These are phyloP conservation scores for Hypothenemus hampei DNA, from an alignment of 1,140 invertebrate genomes.

Conservation along the genomic window DNA sequence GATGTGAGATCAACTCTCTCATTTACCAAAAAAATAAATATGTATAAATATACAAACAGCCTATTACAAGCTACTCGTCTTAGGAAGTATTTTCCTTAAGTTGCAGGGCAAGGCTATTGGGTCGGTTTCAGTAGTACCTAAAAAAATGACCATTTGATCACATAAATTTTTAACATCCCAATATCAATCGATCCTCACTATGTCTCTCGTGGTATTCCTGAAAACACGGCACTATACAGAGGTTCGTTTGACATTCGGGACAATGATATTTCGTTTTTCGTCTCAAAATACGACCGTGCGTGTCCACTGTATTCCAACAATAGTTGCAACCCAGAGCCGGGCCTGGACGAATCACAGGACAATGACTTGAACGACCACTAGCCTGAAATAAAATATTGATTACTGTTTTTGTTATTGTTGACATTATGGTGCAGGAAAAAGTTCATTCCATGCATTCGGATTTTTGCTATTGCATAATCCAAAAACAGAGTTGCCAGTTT, in stretches of 20 bases:
- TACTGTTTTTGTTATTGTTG: background rate
- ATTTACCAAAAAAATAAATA: no score
- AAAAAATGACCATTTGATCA: background rate
- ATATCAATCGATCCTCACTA: background rate
- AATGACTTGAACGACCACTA: conserved; percentile 56
- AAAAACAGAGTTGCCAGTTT: no score
- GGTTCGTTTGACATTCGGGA: conserved; percentile 78
- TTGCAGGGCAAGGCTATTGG: conserved; percentile 39
- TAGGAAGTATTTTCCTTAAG: conserved; percentile 45
- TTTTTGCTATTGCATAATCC: no score
- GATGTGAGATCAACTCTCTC: no score
- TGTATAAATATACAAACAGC: background rate
- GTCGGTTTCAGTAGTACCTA: conserved; percentile 29
- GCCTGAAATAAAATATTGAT: background rate
- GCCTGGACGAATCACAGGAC: conserved; percentile 70
- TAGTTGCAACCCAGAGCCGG: conserved; percentile 80
- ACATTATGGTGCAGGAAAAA: no score
- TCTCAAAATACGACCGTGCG: conserved; percentile 69
- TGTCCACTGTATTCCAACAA: conserved; percentile 83
- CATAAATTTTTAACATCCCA: no score
- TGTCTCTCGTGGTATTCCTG: conserved; percentile 68
- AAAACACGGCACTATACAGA: conserved; percentile 82
- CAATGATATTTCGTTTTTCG: conserved; percentile 85
- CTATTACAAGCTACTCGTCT: conserved; percentile 46
- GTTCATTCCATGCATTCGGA: no score